Evolutionary conservation across 1,140 invertebrate genomes (phyloP).

Genomic region (Vanessa tameamea): DNA sequence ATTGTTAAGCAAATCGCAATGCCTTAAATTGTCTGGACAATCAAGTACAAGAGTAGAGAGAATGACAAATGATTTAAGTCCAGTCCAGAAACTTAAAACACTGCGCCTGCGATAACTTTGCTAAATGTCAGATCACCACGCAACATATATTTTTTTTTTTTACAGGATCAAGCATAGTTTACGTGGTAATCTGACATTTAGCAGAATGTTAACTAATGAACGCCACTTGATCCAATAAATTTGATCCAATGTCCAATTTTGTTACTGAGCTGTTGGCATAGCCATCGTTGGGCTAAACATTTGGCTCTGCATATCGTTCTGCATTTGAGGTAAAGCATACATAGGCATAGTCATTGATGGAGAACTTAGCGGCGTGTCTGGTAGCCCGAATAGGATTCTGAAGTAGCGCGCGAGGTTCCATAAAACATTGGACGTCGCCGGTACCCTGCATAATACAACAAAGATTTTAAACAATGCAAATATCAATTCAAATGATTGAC

Average conservation of each 20-base stretch:
- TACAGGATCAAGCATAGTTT: constrained; percentile 59
- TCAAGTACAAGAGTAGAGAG: constrained; percentile 34
- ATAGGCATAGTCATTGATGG: constrained; percentile 71
- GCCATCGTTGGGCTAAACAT: constrained; percentile 56
- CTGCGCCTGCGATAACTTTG: constrained; percentile 51
- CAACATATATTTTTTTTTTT: neutral
- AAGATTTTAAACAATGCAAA: constrained; percentile 52
- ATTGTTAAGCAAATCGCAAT: constrained; percentile 46
- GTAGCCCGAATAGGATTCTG: constrained; percentile 75
- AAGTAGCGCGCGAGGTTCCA: constrained; percentile 78
- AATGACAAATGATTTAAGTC: constrained; percentile 45
- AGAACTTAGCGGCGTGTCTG: constrained; percentile 62
- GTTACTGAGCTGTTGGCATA: constrained; percentile 60
- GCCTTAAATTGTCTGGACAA: constrained; percentile 57
- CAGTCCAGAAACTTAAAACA: constrained; percentile 60
- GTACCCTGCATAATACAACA: constrained; percentile 68
- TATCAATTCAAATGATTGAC: constrained; percentile 58
- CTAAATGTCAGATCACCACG: constrained; percentile 77
- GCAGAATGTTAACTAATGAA: constrained; percentile 49
- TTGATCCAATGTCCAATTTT: constrained; percentile 70
- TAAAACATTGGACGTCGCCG: constrained; percentile 78
- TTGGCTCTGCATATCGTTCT: constrained; percentile 46
- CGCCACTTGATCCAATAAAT: constrained; percentile 68
- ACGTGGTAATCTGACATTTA: constrained; percentile 77
- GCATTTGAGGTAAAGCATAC: constrained; percentile 70